Evolutionary conservation across 2,888 invertebrate genomes (phyloP), one percentile per base, ranked within the genome.

Genomic region (Lacanobia wlatinum): DNA sequence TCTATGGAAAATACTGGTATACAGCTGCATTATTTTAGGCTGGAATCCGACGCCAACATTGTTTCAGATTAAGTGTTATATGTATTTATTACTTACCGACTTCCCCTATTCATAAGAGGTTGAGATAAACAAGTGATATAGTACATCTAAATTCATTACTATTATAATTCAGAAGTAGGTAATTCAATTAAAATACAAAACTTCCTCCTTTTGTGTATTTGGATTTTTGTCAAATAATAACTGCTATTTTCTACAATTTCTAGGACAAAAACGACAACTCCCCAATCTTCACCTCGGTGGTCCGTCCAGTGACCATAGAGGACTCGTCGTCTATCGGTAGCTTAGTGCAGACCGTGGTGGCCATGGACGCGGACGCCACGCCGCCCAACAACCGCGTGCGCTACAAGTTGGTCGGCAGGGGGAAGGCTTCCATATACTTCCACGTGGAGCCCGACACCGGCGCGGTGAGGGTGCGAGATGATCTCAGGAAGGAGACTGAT

Each of bases 221-320:
- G n/a, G 3, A 28, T 28, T 28, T 28, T 28, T 28, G 28, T 34
- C 34, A 2, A 34, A 34, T 5, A 2, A 34, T 34, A 34, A 6
- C 34, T 5, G 34, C 6, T 5, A 34, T n/a, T n/a, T 62, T 18
- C 4, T 23, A n/a, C 9, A 0, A n/a, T 18, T 94, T 88, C 0
- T 94, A 98, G 97, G 99, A 99, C 91, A 97, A 98, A 82, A 99
- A 99, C 92, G 98, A 99, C 93, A 98, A 98, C 84, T 97, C 98
- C 0, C 99, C 99, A 9, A 97, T 98, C 65, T 99, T 99, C 92
- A 98, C 98, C 0, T 97, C 98, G 0, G 97, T 98, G 0, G 98
- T 98, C 0, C 97, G 98, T 66, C 98, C 98, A 0, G 97, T 98
- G 2, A 98, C 98, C 0, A 95, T 99, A 16, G 98, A 98, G 86